These are phyloP conservation scores for Umimayanthus kanabou DNA, from an alignment of 92 coral and sea anemone genomes.

Conservation along the genomic window DNA sequence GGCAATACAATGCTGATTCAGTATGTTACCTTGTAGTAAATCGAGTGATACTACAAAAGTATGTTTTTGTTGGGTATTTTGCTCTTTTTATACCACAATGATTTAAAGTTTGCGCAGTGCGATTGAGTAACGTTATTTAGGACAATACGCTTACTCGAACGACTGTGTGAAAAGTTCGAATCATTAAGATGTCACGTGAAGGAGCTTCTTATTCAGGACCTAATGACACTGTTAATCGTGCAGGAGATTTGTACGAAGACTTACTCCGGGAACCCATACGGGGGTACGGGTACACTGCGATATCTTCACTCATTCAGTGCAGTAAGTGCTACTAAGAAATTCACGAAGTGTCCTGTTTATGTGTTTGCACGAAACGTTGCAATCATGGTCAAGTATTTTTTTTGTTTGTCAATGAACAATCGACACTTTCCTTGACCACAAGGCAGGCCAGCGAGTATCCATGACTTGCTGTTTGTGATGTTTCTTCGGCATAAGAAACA, in stretches of 20 bases:
- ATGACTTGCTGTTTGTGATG: no score
- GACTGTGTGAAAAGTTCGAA: neutral
- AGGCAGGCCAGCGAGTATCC: no score
- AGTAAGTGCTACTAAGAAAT: neutral
- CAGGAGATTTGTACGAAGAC: neutral
- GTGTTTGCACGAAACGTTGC: neutral
- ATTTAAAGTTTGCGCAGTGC: neutral
- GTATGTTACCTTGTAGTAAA: neutral
- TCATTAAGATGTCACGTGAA: no score
- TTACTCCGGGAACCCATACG: neutral
- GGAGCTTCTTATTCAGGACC: no score
- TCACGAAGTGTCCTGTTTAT: neutral
- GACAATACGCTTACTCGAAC: neutral
- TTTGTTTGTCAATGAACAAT: neutral
- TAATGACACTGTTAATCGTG: neutral
- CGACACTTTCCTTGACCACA: no score
- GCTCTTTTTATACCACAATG: neutral
- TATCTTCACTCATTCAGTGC: neutral
- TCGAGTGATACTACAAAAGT: neutral
- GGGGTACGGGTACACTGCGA: neutral
- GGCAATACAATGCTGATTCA: neutral
- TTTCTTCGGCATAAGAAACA: no score
- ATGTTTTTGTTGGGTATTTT: neutral
- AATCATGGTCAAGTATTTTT: neutral
- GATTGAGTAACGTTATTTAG: neutral